Conservation (phyloP, 1,140 invertebrate genomes). For the Aphaenogaster rudis region DNA sequence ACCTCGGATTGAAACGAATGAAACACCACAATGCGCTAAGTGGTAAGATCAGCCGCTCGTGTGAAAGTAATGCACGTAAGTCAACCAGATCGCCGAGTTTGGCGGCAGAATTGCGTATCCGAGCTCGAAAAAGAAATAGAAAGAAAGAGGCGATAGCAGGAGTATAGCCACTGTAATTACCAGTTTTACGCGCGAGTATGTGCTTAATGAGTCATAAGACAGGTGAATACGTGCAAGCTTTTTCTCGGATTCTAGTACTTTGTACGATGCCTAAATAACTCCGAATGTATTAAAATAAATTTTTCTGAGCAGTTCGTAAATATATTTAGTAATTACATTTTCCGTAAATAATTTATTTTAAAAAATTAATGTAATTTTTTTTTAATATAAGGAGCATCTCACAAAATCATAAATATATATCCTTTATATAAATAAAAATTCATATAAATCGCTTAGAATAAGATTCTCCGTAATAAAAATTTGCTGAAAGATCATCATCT, state of each 20-base stretch:
- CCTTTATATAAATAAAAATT: background rate
- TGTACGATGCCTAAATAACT: background rate
- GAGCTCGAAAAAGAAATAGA: conserved; percentile 38
- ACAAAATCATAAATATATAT: background rate
- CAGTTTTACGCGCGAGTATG: conserved; percentile 24
- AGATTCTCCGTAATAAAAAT: background rate
- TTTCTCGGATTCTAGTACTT: background rate
- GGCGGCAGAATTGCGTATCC: conserved; percentile 32
- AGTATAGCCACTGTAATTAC: conserved; percentile 11
- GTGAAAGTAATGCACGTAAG: conserved; percentile 57
- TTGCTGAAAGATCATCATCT: background rate
- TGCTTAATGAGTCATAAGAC: conserved; percentile 37
- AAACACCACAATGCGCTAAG: conserved; percentile 30
- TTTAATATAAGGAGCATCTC: background rate
- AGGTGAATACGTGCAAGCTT: background rate
- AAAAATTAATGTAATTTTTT: background rate
- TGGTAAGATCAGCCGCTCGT: background rate
- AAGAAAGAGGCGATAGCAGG: conserved; percentile 22
- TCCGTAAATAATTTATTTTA: background rate
- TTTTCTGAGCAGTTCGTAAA: background rate
- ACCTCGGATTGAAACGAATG: background rate
- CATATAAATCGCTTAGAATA: background rate
- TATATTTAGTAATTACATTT: conserved; percentile 11
- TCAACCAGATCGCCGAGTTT: conserved; percentile 50
- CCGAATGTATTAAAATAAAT: background rate